Evolutionary conservation across 2,888 invertebrate species (phyloP), one percentile per base, ranked within the genome.

Genomic region (Caenorhabditis wallacei): DNA sequence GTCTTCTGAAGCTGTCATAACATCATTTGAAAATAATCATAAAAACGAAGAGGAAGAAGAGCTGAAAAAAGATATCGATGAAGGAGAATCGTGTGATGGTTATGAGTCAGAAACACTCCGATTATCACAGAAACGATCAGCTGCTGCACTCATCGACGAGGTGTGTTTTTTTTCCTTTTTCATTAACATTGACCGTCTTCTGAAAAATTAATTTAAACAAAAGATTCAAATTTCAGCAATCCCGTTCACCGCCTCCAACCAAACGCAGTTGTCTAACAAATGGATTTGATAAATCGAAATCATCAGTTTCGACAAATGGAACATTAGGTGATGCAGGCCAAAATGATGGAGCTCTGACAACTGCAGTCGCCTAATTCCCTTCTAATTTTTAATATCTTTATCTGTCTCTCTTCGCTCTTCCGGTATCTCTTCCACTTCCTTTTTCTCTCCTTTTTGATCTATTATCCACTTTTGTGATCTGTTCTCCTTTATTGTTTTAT

Each of bases 221-320:
- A 57, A 20, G 0, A 30, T 2, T 63, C n/a, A 30, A 8, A 46
- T 82, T 79, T 3, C 69, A 82, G 82, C 68, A 70, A 61, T 79
- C 80, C 5, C 80, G 57, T 18, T 80, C 84, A 0, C 86, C 86
- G 16, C 85, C 86, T 20, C 69, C 78, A 11, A 13, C 82, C 4
- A 86, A 86, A 75, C 76, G 86, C 18, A 48, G 72, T n/a, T 85
- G 85, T 46, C 64, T 86, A 3, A 78, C 84, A 35, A 86, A 86
- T 53, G 86, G 86, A 24, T 86, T 80, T 61, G 86, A 85, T 46
- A 85, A 86, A 57, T 66, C 84, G 40, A 84, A 86, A 43, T 46
- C 48, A 18, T 43, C 72, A 22, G 69, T 69, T n/a, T 35, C 76
- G 30, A 57, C 82, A n/a, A 82, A 82, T 56, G 82, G 82, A 59